Conservation (phyloP, 2,888 invertebrate genomes). For the Plebejus anna region DNA sequence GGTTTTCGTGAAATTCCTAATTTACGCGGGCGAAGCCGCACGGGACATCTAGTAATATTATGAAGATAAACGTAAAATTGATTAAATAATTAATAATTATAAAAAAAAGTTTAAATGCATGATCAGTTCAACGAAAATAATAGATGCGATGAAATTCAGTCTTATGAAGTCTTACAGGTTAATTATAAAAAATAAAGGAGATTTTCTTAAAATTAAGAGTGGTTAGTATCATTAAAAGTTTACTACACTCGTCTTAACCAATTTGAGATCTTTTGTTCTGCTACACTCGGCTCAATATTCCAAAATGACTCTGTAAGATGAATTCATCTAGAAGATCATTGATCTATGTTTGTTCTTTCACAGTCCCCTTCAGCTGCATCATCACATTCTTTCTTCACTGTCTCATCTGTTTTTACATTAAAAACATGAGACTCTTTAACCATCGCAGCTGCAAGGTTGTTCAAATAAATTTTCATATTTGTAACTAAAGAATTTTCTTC, state of each 20-base stretch:
- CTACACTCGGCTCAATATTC: background rate
- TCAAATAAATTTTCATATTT: conserved; percentile 62
- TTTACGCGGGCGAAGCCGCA: too few species aligned
- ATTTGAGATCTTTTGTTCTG: conserved; percentile 13
- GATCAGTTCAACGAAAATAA: background rate
- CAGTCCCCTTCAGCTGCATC: conserved; percentile 7
- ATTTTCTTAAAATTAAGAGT: conserved; percentile 7
- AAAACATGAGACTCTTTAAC: conserved; percentile 28
- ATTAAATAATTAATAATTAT: background rate
- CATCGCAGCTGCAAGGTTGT: conserved; percentile 48
- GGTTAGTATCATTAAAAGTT: background rate
- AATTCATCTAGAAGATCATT: background rate
- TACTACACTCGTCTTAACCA: conserved; percentile 7
- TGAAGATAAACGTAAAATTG: background rate
- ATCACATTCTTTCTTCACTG: conserved; percentile 35
- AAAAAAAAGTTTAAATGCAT: background rate
- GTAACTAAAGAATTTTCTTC: conserved; percentile 61
- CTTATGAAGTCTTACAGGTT: conserved; percentile 11
- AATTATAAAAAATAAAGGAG: conserved; percentile 4
- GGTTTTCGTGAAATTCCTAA: too few species aligned
- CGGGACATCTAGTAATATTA: background rate
- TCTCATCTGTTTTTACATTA: conserved; percentile 29
- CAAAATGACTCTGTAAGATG: background rate
- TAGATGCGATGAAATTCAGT: conserved; percentile 4
- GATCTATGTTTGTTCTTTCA: background rate